Conservation (phyloP, 2,113 vertebrate species). For the Xenopus borealis region DNA sequence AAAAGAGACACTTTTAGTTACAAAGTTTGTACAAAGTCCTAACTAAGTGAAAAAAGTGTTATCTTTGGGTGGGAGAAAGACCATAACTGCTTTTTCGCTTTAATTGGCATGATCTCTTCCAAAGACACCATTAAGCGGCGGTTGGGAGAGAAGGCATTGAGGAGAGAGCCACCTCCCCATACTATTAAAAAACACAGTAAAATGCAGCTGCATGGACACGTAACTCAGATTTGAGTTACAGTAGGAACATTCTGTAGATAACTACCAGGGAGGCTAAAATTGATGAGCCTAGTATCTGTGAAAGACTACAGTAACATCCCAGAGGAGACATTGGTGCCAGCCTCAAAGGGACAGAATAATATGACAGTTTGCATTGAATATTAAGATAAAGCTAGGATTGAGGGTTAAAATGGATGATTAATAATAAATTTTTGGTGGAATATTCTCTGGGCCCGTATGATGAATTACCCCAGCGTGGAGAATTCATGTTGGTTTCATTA, state of each 20-base stretch:
- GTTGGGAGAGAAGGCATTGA: no score
- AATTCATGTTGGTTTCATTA: conserved; percentile 6
- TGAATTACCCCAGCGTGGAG: conserved; percentile 17
- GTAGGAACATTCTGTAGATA: conserved; percentile 13
- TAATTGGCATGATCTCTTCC: no score
- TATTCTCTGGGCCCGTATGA: conserved; percentile 7
- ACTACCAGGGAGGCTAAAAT: conserved; percentile 13
- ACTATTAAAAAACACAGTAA: no score
- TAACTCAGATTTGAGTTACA: not conserved
- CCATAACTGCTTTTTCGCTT: no score
- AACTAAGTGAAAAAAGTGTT: no score
- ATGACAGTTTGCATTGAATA: not conserved
- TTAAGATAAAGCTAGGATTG: not conserved
- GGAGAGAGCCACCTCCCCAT: no score
- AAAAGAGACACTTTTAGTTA: no score
- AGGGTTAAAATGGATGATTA: conserved; percentile 23
- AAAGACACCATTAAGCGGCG: no score
- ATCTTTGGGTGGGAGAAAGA: no score
- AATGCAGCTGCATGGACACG: no score
- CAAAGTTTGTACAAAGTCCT: no score
- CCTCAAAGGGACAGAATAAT: conserved; percentile 5
- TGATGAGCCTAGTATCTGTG: conserved; percentile 5
- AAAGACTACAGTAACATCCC: conserved; percentile 7
- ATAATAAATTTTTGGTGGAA: conserved; percentile 8
- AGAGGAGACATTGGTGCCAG: not conserved